phyloP scores from a whole-genome alignment of 2,888 invertebrate species.

The Sminthurinus aureus region DNA sequence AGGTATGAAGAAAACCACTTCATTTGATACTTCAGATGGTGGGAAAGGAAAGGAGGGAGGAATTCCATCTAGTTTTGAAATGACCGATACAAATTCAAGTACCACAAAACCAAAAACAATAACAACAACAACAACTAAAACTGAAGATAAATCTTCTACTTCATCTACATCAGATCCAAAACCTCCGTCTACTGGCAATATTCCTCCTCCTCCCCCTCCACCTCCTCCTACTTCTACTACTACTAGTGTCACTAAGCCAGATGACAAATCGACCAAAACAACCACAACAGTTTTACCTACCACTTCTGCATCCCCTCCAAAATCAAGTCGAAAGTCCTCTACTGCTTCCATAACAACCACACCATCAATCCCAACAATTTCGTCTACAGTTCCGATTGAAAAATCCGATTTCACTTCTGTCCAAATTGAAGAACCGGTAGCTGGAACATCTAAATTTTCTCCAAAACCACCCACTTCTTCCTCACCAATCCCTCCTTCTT shows the following conservation, averaged over 20 bases:
- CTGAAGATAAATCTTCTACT: background rate
- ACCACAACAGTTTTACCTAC: slow-evolving; percentile 5
- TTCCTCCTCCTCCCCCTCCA: background rate
- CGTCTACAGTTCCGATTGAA: background rate
- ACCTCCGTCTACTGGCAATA: background rate
- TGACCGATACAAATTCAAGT: background rate
- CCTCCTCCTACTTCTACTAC: background rate
- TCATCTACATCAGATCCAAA: background rate
- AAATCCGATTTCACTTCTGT: background rate
- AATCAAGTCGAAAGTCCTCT: background rate
- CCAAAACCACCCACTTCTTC: background rate
- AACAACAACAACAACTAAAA: background rate
- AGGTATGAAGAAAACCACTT: background rate
- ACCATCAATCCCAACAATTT: background rate
- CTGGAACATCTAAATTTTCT: background rate
- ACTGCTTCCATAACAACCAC: background rate
- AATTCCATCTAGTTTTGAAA: background rate
- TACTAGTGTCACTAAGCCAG: background rate
- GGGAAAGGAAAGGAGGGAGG: background rate
- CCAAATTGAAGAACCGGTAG: background rate
- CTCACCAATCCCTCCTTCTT: background rate
- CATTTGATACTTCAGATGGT: background rate
- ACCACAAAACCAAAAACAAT: no score
- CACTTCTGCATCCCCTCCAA: background rate
- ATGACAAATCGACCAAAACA: background rate